Percentiles rank a stretch among this genome's conserved stretches.
Evolutionary conservation across 2,113 vertebrate species (phyloP).

Genomic region (Falcunculus frontatus): DNA sequence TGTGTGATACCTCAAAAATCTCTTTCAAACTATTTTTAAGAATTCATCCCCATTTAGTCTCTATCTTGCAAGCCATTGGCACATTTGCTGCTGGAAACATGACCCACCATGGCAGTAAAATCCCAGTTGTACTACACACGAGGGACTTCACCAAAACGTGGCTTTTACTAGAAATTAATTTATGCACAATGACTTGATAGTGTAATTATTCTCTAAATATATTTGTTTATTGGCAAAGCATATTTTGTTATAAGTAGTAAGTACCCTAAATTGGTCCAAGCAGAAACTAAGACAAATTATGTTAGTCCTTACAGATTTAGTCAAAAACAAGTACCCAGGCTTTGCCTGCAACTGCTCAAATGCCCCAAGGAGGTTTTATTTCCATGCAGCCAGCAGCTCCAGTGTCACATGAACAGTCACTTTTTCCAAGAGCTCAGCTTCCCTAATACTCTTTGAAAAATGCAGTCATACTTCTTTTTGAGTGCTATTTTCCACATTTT

Average conservation of each 20-base stretch:
- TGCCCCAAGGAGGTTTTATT: accelerated
- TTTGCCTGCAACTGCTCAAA: not conserved
- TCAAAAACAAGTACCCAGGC: not conserved
- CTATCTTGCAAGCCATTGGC: not conserved
- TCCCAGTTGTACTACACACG: too few species aligned
- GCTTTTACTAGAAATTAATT: not conserved
- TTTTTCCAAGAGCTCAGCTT: not conserved
- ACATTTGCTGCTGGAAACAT: not conserved
- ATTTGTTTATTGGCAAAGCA: not conserved
- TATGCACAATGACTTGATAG: not conserved
- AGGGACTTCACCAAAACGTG: not conserved
- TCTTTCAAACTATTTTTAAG: not conserved
- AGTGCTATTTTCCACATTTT: not conserved
- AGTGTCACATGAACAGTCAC: not conserved
- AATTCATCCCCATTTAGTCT: not conserved
- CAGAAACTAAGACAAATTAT: not conserved
- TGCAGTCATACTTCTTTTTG: not conserved
- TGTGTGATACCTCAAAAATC: not conserved
- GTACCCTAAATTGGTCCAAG: not conserved
- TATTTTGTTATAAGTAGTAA: not conserved
- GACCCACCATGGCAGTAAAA: not conserved
- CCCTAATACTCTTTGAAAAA: not conserved
- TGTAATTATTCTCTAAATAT: not conserved
- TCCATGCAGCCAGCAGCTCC: not conserved
- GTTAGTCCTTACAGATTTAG: not conserved